These are phyloP conservation scores for Xestia rhomboidea DNA, from an alignment of 2,888 invertebrate genomes.

Conservation along the genomic window DNA sequence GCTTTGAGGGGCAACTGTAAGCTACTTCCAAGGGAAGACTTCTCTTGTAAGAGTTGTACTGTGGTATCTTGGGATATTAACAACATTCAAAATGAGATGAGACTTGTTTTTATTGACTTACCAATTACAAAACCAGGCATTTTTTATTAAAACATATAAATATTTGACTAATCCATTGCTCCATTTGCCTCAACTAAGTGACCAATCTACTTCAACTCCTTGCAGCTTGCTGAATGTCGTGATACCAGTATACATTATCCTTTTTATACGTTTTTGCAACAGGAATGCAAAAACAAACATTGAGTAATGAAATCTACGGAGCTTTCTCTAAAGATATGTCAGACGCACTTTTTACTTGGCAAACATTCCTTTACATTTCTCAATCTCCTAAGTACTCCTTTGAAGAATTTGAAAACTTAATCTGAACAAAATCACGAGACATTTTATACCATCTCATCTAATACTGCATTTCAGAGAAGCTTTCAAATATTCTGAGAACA, in stretches of 20 bases:
- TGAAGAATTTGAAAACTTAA: slow-evolving; percentile 45
- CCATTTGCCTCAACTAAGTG: neutral
- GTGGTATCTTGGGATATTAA: neutral
- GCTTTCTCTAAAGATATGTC: neutral
- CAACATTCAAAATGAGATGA: neutral
- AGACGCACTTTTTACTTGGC: slow-evolving; percentile 24
- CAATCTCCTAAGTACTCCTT: slow-evolving; percentile 43
- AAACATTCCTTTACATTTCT: slow-evolving; percentile 7
- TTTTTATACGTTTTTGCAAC: neutral
- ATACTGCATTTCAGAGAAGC: slow-evolving; percentile 42
- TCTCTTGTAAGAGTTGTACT: too few species aligned
- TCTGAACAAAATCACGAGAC: slow-evolving; percentile 22
- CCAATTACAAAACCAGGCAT: neutral
- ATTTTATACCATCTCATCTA: slow-evolving; percentile 22
- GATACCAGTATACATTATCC: neutral
- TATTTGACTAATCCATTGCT: neutral
- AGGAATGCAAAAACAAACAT: neutral
- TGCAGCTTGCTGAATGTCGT: neutral
- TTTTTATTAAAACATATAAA: neutral
- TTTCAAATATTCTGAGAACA: slow-evolving; percentile 51
- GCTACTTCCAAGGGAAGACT: too few species aligned
- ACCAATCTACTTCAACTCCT: neutral
- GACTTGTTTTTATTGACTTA: neutral
- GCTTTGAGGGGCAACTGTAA: neutral
- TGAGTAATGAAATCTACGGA: slow-evolving; percentile 14